Conservation (phyloP, 2,113 vertebrate genomes). For the Noctilio leporinus region DNA sequence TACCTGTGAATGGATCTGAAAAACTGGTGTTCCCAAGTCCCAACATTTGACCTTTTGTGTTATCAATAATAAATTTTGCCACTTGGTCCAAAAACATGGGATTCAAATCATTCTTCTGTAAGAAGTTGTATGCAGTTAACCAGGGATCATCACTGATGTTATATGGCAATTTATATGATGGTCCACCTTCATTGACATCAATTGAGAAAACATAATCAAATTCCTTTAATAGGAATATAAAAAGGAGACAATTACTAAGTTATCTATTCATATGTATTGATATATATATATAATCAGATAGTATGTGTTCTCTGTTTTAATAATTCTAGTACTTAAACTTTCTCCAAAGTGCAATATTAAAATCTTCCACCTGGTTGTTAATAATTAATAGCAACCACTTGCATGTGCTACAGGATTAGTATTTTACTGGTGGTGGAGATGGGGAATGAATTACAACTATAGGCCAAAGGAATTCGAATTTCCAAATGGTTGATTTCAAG, state of each 20-base stretch:
- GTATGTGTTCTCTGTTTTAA: background rate
- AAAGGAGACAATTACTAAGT: constrained; percentile 45
- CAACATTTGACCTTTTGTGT: constrained; percentile 91
- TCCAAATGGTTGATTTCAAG: background rate
- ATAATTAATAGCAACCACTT: background rate
- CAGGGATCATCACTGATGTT: constrained; percentile 94
- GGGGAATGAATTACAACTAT: background rate
- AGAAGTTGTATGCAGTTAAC: constrained; percentile 94
- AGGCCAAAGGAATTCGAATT: background rate
- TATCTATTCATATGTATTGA: background rate
- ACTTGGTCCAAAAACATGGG: constrained; percentile 98
- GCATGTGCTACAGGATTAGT: background rate
- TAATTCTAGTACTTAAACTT: background rate
- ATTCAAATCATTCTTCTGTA: constrained; percentile 95
- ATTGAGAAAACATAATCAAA: constrained; percentile 98
- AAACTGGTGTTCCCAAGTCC: constrained; percentile 77
- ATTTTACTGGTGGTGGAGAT: background rate
- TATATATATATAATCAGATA: background rate
- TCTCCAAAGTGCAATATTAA: background rate
- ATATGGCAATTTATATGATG: constrained; percentile 95
- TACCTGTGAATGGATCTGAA: constrained; percentile 95
- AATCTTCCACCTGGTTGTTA: background rate
- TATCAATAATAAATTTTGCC: constrained; percentile 97
- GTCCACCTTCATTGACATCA: constrained; percentile 94
- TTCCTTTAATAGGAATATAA: constrained; percentile 83